These are phyloP conservation scores for Ciconia boyciana DNA, from an alignment of 2,113 vertebrate species.

Conservation along the genomic window DNA sequence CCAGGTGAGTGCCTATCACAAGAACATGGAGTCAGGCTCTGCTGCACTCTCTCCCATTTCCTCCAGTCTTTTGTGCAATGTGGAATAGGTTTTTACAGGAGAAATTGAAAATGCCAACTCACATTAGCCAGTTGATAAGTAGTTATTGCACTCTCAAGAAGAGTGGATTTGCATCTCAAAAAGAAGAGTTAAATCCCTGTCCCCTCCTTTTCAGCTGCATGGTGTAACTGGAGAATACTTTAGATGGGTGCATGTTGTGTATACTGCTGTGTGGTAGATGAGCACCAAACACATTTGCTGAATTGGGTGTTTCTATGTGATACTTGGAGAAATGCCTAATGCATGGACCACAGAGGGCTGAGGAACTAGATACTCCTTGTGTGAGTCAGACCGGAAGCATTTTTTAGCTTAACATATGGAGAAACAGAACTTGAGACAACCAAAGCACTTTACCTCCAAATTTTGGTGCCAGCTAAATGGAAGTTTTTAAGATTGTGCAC, in stretches of 20 bases:
- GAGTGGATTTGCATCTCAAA: constrained; percentile 31
- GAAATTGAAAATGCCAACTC: constrained; percentile 60
- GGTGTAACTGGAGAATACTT: neutral
- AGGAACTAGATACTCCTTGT: neutral
- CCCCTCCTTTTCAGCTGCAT: neutral
- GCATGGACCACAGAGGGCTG: neutral
- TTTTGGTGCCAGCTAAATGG: neutral
- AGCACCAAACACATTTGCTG: neutral
- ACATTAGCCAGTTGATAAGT: constrained; percentile 49
- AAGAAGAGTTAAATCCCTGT: neutral
- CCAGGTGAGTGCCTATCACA: constrained; percentile 30
- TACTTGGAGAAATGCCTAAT: neutral
- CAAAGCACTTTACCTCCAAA: neutral
- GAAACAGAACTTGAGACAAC: neutral
- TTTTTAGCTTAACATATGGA: neutral
- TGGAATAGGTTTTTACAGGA: constrained; percentile 44
- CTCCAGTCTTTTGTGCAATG: neutral
- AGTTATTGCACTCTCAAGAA: constrained; percentile 38
- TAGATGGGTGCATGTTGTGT: neutral
- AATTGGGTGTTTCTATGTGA: neutral
- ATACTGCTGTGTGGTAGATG: neutral
- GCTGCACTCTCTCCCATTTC: neutral
- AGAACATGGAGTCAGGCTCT: constrained; percentile 36
- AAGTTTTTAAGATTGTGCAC: neutral
- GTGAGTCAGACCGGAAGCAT: neutral